These are phyloP conservation scores for Folsomia manolachei DNA, from an alignment of 2,888 invertebrate genomes.

Conservation along the genomic window DNA sequence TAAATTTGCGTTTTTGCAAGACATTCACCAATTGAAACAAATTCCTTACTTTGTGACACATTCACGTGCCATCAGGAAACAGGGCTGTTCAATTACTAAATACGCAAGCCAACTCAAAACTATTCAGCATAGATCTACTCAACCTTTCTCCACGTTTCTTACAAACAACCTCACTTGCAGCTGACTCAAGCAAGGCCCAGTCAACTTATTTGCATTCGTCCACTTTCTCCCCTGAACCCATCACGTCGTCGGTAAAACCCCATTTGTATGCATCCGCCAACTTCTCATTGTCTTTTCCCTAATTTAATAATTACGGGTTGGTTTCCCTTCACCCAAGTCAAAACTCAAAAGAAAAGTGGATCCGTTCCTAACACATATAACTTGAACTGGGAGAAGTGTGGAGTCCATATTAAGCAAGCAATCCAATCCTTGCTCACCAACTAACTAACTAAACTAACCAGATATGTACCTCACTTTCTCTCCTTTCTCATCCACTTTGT, in stretches of 20 bases:
- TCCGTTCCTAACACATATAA: neutral
- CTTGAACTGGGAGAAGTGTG: neutral
- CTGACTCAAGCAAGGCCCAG: too few species aligned
- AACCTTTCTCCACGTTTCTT: too few species aligned
- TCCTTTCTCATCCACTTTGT: neutral
- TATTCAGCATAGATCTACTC: too few species aligned
- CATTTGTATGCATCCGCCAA: slow-evolving; percentile 46
- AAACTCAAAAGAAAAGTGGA: slow-evolving; percentile 10
- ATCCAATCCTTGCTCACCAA: neutral
- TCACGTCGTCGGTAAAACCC: slow-evolving; percentile 24
- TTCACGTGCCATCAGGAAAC: too few species aligned
- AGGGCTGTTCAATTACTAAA: too few species aligned
- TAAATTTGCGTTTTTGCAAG: neutral
- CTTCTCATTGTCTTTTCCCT: slow-evolving; percentile 45
- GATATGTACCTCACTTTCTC: too few species aligned
- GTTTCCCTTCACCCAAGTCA: neutral
- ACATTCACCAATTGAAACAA: neutral
- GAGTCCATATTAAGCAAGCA: slow-evolving; percentile 2
- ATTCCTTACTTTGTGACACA: neutral
- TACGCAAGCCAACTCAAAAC: too few species aligned
- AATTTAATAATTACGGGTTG: slow-evolving; percentile 46
- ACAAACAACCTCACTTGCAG: too few species aligned
- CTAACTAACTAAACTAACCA: neutral
- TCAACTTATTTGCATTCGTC: neutral
- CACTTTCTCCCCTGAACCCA: neutral